phyloP scores from a whole-genome alignment of 2,888 invertebrate genomes.

The Ennomos erosarius region DNA sequence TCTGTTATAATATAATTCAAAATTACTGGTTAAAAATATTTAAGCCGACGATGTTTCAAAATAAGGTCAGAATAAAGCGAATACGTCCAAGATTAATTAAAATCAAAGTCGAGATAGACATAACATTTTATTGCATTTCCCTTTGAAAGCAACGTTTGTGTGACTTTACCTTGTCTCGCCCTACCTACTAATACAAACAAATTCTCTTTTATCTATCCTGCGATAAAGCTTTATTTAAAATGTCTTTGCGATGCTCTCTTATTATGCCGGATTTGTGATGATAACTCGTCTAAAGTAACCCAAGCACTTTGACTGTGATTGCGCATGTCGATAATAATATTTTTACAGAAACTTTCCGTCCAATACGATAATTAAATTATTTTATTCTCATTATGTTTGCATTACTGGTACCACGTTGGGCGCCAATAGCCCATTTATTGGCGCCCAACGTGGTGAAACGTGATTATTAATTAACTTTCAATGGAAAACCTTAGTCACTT shows the following conservation, averaged over 20 bases:
- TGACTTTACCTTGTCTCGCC: slow-evolving; percentile 49
- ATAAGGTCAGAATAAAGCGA: neutral
- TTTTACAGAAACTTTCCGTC: slow-evolving; percentile 46
- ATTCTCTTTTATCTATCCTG: slow-evolving; percentile 57
- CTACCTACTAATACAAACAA: slow-evolving; percentile 59
- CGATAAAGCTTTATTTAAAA: slow-evolving; percentile 61
- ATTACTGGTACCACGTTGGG: slow-evolving; percentile 2
- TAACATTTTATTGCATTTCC: slow-evolving; percentile 36
- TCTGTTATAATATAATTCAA: too few species aligned
- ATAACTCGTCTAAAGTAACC: slow-evolving; percentile 42
- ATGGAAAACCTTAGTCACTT: slow-evolving; percentile 34
- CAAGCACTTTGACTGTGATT: slow-evolving; percentile 36
- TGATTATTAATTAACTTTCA: slow-evolving; percentile 25
- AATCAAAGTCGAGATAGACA: slow-evolving; percentile 27
- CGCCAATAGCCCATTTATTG: too few species aligned
- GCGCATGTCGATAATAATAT: slow-evolving; percentile 42
- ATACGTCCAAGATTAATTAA: slow-evolving; percentile 24
- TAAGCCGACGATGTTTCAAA: neutral
- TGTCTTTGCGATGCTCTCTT: slow-evolving; percentile 48
- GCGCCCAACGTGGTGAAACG: slow-evolving; percentile 1
- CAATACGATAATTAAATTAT: neutral
- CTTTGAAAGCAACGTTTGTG: slow-evolving; percentile 38
- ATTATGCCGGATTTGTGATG: slow-evolving; percentile 42
- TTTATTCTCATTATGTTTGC: neutral
- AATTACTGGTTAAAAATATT: too few species aligned